These are phyloP conservation scores for Phenganax subtilis DNA, from an alignment of 92 coral and sea anemone genomes.

Conservation along the genomic window DNA sequence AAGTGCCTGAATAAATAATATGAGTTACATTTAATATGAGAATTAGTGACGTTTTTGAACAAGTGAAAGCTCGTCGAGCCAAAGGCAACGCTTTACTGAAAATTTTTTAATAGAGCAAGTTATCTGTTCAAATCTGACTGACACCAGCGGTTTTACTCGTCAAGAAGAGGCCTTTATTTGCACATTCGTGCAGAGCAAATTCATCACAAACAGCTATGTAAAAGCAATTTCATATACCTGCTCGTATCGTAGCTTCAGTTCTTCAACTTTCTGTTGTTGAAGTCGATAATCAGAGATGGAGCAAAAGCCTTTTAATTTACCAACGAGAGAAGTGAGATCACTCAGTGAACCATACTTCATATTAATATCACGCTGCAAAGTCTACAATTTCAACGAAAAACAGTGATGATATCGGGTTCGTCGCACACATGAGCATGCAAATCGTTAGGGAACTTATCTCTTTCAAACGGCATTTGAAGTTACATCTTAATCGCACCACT, in stretches of 20 bases:
- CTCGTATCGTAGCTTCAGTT: constrained; percentile 86
- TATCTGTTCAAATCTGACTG: too few relatives aligned
- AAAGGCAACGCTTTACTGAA: too few relatives aligned
- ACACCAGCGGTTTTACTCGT: too few relatives aligned
- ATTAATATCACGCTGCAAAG: constrained; percentile 78
- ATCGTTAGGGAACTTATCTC: background rate
- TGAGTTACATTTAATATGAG: background rate
- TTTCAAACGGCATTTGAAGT: too few relatives aligned
- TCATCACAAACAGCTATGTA: too few relatives aligned
- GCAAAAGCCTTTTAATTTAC: constrained; percentile 65
- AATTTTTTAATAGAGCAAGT: too few relatives aligned
- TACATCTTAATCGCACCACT: too few relatives aligned
- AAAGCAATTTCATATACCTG: constrained; percentile 49
- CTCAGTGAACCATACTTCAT: constrained; percentile 78
- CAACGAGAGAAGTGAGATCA: constrained; percentile 71
- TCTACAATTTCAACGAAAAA: constrained; percentile 39
- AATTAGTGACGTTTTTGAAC: too few relatives aligned
- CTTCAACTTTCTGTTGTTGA: constrained; percentile 77
- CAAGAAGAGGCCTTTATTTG: too few relatives aligned
- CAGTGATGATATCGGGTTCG: background rate
- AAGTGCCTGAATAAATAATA: constrained; percentile 58
- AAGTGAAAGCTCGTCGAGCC: too few relatives aligned
- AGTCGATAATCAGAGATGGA: constrained; percentile 69
- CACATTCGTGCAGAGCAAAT: background rate
- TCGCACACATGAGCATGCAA: too few relatives aligned